Base-by-base conservation (phyloP, 2,113 vertebrate species). In the Aptenodytes patagonicus region DNA sequence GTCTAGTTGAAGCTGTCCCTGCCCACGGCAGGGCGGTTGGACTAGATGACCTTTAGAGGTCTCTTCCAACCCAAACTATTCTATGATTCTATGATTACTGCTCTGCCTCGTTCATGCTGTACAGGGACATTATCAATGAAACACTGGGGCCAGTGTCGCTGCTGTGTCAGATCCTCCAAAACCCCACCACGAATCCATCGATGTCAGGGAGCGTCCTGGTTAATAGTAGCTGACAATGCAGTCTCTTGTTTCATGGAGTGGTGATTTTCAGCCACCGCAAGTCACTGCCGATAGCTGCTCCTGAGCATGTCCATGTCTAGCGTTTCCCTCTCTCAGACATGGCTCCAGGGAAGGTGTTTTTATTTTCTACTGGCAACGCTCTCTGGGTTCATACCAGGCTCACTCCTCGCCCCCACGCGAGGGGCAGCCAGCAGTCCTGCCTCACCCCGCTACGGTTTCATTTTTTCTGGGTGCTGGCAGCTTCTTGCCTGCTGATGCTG, bases 111-210 rank as follows among this genome's bases (percentile, higher is more conserved):
- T 20, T 52, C 34, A 5, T 46, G 26, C 68, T 38, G 20, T 38
- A 31, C 49, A 89, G 26, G 38, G n/a, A 18, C 60, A 24, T 57
- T 31, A n/a, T 14, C 73, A 75, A 29, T 38, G 51, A 72, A 69
- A 54, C 7, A 18, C 28, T 32, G 55, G 29, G 51, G 10, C 28
- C n/a, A 4, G 57, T 20, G 28, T 58, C 22, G 10, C 51, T 36
- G 32, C 47, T 32, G 44, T 42, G 44, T 55, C 62, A 66, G 40
- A 28, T 32, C 40, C 24, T 61, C 47, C 80, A 49, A 68, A 83
- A 32, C 24, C n/a, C 52, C 49, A 28, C 31, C 25, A 24, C 0
- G 8, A 83, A 57, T 49, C 51, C 21, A 0, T 8, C 1, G 2
- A 46, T 0, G 0, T 38, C 64, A 89, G 24, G 52, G 31, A 52